Evolutionary conservation across 2,113 vertebrate genomes (phyloP).

Genomic region (Jaculus jaculus): DNA sequence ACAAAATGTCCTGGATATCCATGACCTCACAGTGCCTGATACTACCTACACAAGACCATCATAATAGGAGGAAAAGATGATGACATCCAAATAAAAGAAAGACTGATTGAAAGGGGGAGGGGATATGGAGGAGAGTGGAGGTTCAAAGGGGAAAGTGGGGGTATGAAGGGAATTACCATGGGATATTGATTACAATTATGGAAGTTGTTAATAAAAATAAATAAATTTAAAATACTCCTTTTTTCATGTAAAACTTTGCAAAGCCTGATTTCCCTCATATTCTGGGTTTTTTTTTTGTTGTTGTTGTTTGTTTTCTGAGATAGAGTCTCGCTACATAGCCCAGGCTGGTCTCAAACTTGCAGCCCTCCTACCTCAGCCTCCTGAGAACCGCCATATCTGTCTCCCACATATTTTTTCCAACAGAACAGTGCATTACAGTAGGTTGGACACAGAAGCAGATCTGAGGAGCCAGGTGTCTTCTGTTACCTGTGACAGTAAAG

Average conservation of each 20-base stretch:
- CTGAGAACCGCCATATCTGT: not conserved
- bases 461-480: not conserved
- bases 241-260: not conserved
- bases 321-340: not conserved
- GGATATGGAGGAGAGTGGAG: no score
- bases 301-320: not conserved
- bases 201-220: no score
- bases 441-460: not conserved
- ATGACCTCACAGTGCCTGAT: no score
- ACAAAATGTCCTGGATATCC: no score
- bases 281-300: not conserved
- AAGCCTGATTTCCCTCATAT: not conserved
- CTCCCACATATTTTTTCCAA: not conserved
- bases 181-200: no score
- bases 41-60: no score
- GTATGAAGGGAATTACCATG: no score
- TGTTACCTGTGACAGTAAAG: not conserved
- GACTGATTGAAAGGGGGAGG: no score
- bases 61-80: no score
- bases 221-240: no score
- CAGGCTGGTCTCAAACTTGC: not conserved
- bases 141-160: no score
- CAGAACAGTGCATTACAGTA: not conserved
- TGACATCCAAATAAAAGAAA: no score
- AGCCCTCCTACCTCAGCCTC: not conserved